A percentile compares a stretch with the other conserved stretches of the same genome.
phyloP scores from a whole-genome alignment of 1,140 invertebrate species.

The Drosophila asahinai region DNA sequence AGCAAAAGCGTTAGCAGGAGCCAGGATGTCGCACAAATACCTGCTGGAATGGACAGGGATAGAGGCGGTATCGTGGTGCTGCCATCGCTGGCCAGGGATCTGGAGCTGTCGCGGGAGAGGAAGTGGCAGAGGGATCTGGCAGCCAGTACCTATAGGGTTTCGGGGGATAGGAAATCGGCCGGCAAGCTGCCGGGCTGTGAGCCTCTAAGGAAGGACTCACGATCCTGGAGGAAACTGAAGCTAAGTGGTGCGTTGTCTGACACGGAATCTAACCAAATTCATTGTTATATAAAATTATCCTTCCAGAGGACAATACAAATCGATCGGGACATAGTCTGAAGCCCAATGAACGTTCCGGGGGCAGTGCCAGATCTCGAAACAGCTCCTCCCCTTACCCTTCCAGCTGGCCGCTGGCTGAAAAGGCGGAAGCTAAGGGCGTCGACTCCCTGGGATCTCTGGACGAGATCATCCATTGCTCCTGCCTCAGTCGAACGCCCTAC shows the following conservation, averaged over 20 bases:
- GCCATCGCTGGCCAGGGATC: conserved; percentile 2
- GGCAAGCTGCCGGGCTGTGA: neutral
- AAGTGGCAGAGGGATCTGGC: neutral
- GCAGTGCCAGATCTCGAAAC: conserved; percentile 36
- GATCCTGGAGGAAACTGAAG: neutral
- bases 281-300: neutral
- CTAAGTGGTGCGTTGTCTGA: conserved; percentile 18
- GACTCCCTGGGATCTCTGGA: neutral
- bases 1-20: neutral
- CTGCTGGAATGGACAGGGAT: neutral
- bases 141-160: neutral
- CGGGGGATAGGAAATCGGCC: conserved; percentile 1
- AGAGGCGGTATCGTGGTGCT: conserved; percentile 4
- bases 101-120: neutral
- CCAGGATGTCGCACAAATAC: neutral
- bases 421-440: neutral
- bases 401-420: conserved; percentile 33
- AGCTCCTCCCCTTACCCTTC: conserved; percentile 57
- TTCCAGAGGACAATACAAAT: neutral
- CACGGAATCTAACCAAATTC: neutral
- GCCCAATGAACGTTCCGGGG: conserved; percentile 4
- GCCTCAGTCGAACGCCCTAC: conserved; percentile 45
- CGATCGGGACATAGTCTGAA: conserved; percentile 23
- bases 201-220: neutral
- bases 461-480: conserved; percentile 39